These are phyloP conservation scores for Rhamphomyia laevipes DNA, from an alignment of 2,888 invertebrate species.

Conservation along the genomic window DNA sequence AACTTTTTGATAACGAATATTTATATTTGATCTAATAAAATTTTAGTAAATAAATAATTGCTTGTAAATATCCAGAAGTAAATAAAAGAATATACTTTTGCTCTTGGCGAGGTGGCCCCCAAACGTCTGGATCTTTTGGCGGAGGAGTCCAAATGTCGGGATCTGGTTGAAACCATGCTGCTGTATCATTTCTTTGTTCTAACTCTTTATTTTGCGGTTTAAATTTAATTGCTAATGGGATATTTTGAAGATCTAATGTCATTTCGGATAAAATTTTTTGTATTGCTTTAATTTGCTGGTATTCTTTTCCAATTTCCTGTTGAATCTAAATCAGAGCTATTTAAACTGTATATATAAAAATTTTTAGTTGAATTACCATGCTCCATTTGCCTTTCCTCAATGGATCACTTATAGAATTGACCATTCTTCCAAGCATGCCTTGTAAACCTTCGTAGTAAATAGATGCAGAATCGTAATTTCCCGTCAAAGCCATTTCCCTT, in stretches of 20 bases:
- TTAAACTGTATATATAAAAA: neutral
- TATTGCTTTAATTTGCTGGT: conserved; percentile 73
- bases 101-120: conserved; percentile 73
- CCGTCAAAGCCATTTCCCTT: conserved; percentile 87
- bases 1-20: neutral
- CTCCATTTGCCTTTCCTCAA: conserved; percentile 81
- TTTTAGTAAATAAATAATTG: neutral
- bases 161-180: conserved; percentile 51
- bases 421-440: conserved; percentile 77
- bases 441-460: conserved; percentile 90
- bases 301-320: conserved; percentile 78
- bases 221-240: conserved; percentile 40
- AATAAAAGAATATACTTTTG: conserved; percentile 52
- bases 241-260: conserved; percentile 35
- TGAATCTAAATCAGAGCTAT: conserved; percentile 52
- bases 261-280: conserved; percentile 36
- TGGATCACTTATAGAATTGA: conserved; percentile 68
- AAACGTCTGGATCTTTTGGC: conserved; percentile 65
- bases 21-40: neutral
- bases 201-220: conserved; percentile 27
- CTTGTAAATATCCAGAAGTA: neutral
- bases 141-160: conserved; percentile 68
- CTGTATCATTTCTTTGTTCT: conserved; percentile 20
- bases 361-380: conserved; percentile 47
- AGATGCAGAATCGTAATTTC: conserved; percentile 88